Base-by-base conservation (phyloP, 2,888 invertebrate species). In the Thumatha senex region DNA sequence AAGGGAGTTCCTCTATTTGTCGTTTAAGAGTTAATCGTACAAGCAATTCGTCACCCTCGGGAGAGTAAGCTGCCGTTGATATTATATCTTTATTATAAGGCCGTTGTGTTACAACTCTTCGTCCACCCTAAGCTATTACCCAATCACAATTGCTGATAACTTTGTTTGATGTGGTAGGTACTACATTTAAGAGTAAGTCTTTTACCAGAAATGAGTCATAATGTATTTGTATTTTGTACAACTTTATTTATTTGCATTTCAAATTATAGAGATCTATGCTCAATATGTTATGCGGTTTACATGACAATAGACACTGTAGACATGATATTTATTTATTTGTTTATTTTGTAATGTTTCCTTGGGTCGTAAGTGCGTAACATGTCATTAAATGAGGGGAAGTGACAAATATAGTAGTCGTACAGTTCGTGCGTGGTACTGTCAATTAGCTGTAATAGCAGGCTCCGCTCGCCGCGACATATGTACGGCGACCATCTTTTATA, bases 21-120 rank as follows among this genome's bases (percentile, higher is more conserved):
- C 90, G 90, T 89, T 90, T 89, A 89, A 89, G 91, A 91, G 91
- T 90, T 90, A 90, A 91, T 91, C 90, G 89, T 86, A 84, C 84
- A 83, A 89, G 83, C 84, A 82, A 89, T 90, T 89, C 89, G 89
- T 89, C 89, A 90, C 90, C 89, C 90, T 85, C 82, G 84, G 81
- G 87, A 88, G 87, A 83, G 80, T 82, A 74, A 67, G 76, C 80
- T 72, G 76, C 74, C 72, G 80, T 82, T 82, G 74, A 83, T 86
- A 84, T 89, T 87, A 88, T 88, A 89, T 89, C 89, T 89, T 86
- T 88, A 89, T 90, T 89, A 89, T 80, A 84, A 88, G 81, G 72
- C 76, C 77, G 78, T 74, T 76, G 74, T 74, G 72, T 67, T 66
- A 72, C 72, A 75, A 61, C 73, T 60, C 62, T 68, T 65, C 70